Percentiles rank a stretch among this genome's conserved stretches.
Conservation (phyloP, 2,888 invertebrate genomes). For the Micoletzkya japonica region DNA sequence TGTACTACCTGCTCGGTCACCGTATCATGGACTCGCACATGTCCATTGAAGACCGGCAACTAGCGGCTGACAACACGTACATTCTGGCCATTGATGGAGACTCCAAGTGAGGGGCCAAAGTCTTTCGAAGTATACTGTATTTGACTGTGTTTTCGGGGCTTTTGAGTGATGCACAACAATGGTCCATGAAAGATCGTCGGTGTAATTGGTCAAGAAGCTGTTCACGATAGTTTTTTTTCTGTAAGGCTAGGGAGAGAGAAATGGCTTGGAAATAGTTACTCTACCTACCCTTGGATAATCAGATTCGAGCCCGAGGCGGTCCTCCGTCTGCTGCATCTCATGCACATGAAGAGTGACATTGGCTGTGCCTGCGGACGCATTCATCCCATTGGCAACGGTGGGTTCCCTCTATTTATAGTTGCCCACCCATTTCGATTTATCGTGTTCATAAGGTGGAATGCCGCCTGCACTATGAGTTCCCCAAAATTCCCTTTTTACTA, state of each 20-base stretch:
- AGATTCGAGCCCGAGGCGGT: constrained; percentile 66
- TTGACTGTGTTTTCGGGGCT: too few species aligned
- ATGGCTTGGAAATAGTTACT: too few species aligned
- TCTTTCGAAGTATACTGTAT: too few species aligned
- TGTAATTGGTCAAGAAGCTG: too few species aligned
- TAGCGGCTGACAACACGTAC: constrained; percentile 78
- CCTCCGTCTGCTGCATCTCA: constrained; percentile 78
- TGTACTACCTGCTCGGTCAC: constrained; percentile 86
- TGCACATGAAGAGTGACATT: constrained; percentile 79
- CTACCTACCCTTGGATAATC: neutral
- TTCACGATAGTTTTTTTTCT: too few species aligned
- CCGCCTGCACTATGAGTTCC: too few species aligned
- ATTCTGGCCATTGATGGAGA: constrained; percentile 84
- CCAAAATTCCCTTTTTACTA: too few species aligned
- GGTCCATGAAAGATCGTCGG: too few species aligned
- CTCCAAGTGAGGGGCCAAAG: constrained; percentile 78
- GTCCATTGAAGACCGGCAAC: constrained; percentile 66
- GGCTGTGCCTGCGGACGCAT: constrained; percentile 88
- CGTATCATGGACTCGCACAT: constrained; percentile 74
- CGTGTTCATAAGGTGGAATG: neutral
- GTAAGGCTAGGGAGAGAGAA: too few species aligned
- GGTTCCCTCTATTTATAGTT: neutral
- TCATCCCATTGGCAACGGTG: constrained; percentile 79
- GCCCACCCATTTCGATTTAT: constrained; percentile 3
- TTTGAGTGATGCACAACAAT: too few species aligned